These are phyloP conservation scores for Brevimyrus niger DNA, from an alignment of 2,113 vertebrate species.

Conservation along the genomic window DNA sequence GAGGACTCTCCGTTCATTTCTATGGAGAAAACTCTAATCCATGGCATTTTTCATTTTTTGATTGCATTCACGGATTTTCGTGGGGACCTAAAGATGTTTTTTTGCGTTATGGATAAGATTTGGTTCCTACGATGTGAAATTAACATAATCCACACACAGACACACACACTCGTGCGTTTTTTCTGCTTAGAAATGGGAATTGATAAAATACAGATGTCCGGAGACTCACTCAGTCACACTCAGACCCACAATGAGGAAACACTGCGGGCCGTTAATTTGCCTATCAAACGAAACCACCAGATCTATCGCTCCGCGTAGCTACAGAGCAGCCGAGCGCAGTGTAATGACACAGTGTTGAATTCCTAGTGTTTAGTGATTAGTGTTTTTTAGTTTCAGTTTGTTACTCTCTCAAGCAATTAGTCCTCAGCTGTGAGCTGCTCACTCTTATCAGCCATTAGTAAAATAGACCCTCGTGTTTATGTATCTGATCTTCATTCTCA, in stretches of 20 bases:
- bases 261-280: conserved; percentile 75
- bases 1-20: no score
- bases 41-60: no score
- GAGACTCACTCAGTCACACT: conserved; percentile 63
- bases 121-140: no score
- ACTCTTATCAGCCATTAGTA: conserved; percentile 61
- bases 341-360: no score
- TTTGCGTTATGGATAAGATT: no score
- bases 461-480: not conserved
- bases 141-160: not conserved
- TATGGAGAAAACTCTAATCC: no score
- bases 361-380: no score
- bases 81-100: no score
- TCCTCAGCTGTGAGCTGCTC: conserved; percentile 80
- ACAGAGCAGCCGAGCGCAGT: conserved; percentile 82
- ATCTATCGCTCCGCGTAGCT: conserved; percentile 66
- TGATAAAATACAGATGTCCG: conserved; percentile 32
- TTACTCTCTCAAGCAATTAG: conserved; percentile 92
- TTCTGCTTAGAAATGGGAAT: conserved; percentile 18
- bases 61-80: no score
- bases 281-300: conserved; percentile 70
- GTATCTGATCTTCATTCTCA: not conserved
- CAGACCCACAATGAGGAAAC: conserved; percentile 61
- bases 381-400: no score
- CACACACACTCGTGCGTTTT: not conserved